Percentiles rank a stretch among this genome's conserved stretches.
phyloP scores from a whole-genome alignment of 2,797 vertebrate species.

The Amblyraja radiata region DNA sequence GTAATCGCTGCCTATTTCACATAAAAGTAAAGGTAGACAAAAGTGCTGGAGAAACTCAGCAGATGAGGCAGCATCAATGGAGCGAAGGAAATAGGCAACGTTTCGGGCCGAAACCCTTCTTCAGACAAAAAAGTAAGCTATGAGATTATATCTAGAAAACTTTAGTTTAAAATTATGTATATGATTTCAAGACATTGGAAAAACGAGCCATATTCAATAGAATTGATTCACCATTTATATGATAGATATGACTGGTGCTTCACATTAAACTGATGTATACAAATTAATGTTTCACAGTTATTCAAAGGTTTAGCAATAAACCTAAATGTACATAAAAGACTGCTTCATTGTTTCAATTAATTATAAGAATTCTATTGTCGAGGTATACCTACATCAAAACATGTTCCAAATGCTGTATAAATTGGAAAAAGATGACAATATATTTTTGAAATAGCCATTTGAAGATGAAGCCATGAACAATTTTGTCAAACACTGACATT shows the following conservation, averaged over 20 bases:
- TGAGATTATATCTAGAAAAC: neutral
- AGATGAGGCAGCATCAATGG: too few species aligned
- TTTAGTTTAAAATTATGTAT: neutral
- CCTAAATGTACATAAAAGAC: neutral
- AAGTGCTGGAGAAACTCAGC: too few species aligned
- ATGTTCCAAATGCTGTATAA: neutral
- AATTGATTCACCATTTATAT: neutral
- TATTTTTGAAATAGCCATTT: neutral
- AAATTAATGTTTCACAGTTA: neutral
- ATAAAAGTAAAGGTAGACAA: neutral
- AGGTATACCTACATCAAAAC: neutral
- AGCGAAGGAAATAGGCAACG: too few species aligned
- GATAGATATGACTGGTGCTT: neutral
- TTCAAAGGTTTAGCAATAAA: neutral
- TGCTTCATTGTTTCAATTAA: neutral
- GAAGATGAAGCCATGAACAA: neutral
- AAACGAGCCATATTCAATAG: neutral
- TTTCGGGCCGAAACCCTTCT: too few species aligned
- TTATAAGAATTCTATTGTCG: neutral
- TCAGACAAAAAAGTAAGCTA: neutral
- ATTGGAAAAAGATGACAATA: neutral
- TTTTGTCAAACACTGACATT: slow-evolving; percentile 9
- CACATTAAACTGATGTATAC: neutral
- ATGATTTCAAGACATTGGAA: neutral
- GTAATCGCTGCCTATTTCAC: neutral